Percentiles rank a stretch among this genome's conserved stretches.
Evolutionary conservation across 64 coral and sea anemone genomes (phyloP).

Genomic region (Anthopleura sola): DNA sequence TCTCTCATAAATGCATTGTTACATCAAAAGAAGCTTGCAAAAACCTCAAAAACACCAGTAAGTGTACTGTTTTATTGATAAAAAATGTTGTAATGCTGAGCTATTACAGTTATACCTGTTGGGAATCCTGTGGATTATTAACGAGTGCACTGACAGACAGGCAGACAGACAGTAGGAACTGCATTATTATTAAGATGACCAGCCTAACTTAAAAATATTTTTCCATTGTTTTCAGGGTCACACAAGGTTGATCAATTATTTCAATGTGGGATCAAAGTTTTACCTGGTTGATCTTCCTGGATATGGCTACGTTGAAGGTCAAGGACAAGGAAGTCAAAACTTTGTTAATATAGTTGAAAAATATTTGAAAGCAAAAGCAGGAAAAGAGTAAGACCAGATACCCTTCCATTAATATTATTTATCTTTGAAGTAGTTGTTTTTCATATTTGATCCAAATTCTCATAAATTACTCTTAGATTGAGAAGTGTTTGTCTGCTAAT

Average conservation of each 20-base stretch:
- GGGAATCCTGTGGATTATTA: background rate
- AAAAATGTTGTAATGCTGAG: background rate
- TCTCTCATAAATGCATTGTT: slow-evolving; percentile 79
- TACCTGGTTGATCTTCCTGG: slow-evolving; percentile 83
- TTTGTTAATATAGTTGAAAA: slow-evolving; percentile 84
- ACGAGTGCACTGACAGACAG: too few relatives aligned
- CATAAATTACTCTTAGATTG: slow-evolving; percentile 37
- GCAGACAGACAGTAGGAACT: too few relatives aligned
- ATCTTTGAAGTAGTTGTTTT: background rate
- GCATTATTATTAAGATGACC: too few relatives aligned
- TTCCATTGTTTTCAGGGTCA: slow-evolving; percentile 53
- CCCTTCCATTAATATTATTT: background rate
- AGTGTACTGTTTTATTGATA: background rate
- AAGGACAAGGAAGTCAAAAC: slow-evolving; percentile 44
- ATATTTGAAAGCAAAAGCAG: slow-evolving; percentile 64
- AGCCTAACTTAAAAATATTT: background rate
- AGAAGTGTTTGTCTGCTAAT: slow-evolving; percentile 77
- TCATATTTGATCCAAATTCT: background rate
- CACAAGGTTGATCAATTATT: slow-evolving; percentile 80
- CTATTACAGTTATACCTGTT: background rate
- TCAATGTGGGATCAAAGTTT: slow-evolving; percentile 69
- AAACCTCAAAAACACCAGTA: slow-evolving; percentile 83
- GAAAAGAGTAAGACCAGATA: slow-evolving; percentile 56
- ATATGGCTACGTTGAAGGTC: slow-evolving; percentile 75
- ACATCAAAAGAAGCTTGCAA: slow-evolving; percentile 72